phyloP scores from a whole-genome alignment of 2,888 invertebrate species.

The Callinectes sapidus region DNA sequence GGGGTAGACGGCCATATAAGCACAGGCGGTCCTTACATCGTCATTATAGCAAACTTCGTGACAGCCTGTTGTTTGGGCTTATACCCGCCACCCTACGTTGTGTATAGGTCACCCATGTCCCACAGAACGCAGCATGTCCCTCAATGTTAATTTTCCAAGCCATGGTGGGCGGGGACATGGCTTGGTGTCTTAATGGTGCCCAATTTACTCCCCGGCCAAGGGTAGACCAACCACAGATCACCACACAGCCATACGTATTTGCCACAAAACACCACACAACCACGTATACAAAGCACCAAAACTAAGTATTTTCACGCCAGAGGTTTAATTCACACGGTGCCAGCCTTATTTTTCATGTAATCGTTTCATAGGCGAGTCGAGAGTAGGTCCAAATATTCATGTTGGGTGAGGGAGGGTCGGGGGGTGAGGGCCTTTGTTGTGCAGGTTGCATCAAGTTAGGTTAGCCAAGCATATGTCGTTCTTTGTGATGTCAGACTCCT shows the following conservation, averaged over 20 bases:
- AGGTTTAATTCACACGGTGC: too few relatives aligned
- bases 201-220: not conserved
- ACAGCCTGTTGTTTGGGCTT: constrained; percentile 56
- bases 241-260: not conserved
- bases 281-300: not conserved
- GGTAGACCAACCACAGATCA: not conserved
- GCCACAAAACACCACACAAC: not conserved
- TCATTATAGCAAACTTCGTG: constrained; percentile 51
- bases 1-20: constrained; percentile 16
- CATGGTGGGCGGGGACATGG: not conserved
- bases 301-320: not conserved
- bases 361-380: not conserved
- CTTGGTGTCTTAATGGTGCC: not conserved
- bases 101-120: not conserved
- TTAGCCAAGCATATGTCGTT: not conserved
- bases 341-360: not conserved
- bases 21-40: constrained; percentile 33
- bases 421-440: constrained; percentile 11
- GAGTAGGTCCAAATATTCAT: not conserved
- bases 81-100: not conserved
- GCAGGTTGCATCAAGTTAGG: constrained; percentile 4
- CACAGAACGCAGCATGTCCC: not conserved
- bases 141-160: not conserved
- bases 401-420: not conserved
- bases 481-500: not conserved